These are phyloP conservation scores for Chironomus striatipennis DNA, from an alignment of 1,140 invertebrate species.

Conservation along the genomic window DNA sequence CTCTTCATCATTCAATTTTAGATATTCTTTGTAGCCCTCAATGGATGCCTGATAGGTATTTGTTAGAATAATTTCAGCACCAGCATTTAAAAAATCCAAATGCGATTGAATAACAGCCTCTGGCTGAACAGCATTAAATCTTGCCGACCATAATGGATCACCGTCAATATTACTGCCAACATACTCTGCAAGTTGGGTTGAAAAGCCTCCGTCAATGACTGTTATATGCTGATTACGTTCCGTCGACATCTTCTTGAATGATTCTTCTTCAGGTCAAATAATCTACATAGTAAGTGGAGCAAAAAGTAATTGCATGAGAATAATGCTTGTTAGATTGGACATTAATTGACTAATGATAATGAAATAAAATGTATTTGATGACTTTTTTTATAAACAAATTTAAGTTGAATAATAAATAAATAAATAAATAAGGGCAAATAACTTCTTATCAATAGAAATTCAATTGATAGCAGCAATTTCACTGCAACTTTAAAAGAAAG, in stretches of 20 bases:
- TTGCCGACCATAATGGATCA: conserved; percentile 70
- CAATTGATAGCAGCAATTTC: too few species aligned
- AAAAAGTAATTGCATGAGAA: too few species aligned
- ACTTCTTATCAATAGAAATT: too few species aligned
- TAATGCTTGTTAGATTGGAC: too few species aligned
- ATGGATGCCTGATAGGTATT: conserved; percentile 85
- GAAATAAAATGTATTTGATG: too few species aligned
- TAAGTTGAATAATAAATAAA: too few species aligned
- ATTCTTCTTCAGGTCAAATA: background rate
- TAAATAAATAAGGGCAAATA: too few species aligned
- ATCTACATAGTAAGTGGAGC: background rate
- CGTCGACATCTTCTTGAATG: background rate
- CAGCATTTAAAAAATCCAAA: conserved; percentile 69
- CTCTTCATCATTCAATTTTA: conserved; percentile 52
- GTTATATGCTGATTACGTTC: conserved; percentile 36
- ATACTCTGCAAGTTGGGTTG: conserved; percentile 62
- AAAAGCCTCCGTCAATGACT: conserved; percentile 70
- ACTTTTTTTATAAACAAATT: too few species aligned
- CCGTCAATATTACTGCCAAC: conserved; percentile 58
- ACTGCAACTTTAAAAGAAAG: too few species aligned
- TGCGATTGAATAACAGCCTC: conserved; percentile 64
- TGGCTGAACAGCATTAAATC: conserved; percentile 61
- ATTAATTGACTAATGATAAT: too few species aligned
- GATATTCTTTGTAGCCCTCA: conserved; percentile 61
- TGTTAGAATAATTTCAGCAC: conserved; percentile 74